Evolutionary conservation across 2,888 invertebrate species (phyloP), one percentile per base, ranked within the genome.

Genomic region (Idaea dimidiata): DNA sequence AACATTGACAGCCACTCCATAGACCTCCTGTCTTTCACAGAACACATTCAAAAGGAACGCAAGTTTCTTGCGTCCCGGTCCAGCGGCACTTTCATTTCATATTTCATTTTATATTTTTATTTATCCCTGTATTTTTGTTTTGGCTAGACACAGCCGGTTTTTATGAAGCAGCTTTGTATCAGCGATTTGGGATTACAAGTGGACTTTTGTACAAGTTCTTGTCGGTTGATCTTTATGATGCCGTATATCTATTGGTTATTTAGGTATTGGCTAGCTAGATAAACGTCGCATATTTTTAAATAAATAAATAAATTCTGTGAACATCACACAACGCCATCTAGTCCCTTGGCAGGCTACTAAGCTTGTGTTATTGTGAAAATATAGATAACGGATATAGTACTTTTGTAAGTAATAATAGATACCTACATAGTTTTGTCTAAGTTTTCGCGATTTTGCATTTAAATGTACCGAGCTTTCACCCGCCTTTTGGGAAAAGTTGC

Each of bases 21-120:
- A 1, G 53, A 57, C 65, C 57, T 18, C 57, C 33, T 77, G 73
- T 77, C 58, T 77, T 70, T 72, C 78, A 79, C 82, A 84, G 85
- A 86, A 78, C 84, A 88, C 88, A 91, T 88, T 88, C 88, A 88
- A 88, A 88, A 89, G 88, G 88, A 88, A 86, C 88, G 86, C 86
- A 86, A 87, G 88, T 82, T 88, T 87, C 89, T 89, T 87, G 84
- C 86, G 86, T 83, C 83, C 87, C 84, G 84, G 86, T 81, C 87
- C 88, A 84, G 85, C 84, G 87, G 89, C 90, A 89, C 91, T 91
- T 90, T 88, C 88, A 87, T 88, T 87, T 86, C 89, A 89, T 91
- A 88, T 89, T 88, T 89, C 88, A 88, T 89, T 89, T 88, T 88
- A 90, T 89, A 89, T 87, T 91, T 88, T 89, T 89, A 89, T 89